Evolutionary conservation across 2,888 invertebrate species (phyloP).

Genomic region (Patella caerulea): DNA sequence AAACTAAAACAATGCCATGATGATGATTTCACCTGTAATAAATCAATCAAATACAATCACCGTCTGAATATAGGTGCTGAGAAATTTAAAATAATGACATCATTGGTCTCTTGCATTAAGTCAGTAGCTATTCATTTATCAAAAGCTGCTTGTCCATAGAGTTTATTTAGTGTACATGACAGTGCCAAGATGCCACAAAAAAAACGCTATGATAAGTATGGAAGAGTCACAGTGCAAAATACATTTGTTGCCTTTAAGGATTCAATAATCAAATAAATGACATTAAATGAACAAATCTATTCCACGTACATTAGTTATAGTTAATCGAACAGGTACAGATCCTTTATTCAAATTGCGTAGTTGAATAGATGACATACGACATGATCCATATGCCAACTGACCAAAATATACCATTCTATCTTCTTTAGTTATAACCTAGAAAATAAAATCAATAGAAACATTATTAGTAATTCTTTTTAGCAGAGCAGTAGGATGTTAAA

Average conservation of each 20-base stretch:
- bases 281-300: neutral
- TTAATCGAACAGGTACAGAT: slow-evolving; percentile 56
- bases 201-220: too few species aligned
- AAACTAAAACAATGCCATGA: slow-evolving; percentile 63
- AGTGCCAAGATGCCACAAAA: too few species aligned
- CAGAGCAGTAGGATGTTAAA: too few species aligned
- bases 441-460: neutral
- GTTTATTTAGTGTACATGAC: too few species aligned
- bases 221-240: too few species aligned
- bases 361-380: slow-evolving; percentile 45
- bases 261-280: neutral
- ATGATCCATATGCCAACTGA: slow-evolving; percentile 56
- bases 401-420: slow-evolving; percentile 51
- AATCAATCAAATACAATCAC: neutral
- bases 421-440: slow-evolving; percentile 21
- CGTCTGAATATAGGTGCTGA: too few species aligned
- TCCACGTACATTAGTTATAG: slow-evolving; percentile 55
- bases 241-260: too few species aligned
- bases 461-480: too few species aligned
- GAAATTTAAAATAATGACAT: too few species aligned
- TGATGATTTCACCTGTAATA: slow-evolving; percentile 29
- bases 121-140: too few species aligned
- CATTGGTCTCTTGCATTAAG: too few species aligned
- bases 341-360: slow-evolving; percentile 56
- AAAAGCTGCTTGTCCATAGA: too few species aligned